phyloP scores from a whole-genome alignment of 2,113 vertebrate genomes.

The Neodon shergylaensis region DNA sequence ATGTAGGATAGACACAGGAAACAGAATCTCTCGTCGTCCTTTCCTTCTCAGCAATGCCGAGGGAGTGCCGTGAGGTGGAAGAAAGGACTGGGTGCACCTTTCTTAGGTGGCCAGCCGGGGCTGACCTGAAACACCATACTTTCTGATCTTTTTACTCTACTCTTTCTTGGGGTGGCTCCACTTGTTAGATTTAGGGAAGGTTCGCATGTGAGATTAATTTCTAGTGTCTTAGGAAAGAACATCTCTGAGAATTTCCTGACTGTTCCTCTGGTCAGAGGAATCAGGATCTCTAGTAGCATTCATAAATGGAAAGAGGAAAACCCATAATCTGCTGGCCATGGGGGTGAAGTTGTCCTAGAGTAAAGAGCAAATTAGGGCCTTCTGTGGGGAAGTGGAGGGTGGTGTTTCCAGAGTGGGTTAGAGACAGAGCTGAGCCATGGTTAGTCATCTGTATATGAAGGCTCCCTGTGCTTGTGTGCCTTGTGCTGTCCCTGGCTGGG shows the following conservation, averaged over 20 bases:
- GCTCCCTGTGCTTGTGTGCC: not conserved
- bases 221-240: not conserved
- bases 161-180: not conserved
- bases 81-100: not conserved
- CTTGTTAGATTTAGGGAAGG: conserved; percentile 19
- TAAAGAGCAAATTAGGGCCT: not conserved
- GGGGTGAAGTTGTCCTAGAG: not conserved
- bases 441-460: not conserved
- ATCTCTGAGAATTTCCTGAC: not conserved
- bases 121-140: not conserved
- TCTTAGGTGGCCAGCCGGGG: not conserved
- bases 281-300: not conserved
- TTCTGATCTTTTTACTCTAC: not conserved
- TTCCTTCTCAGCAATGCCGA: not conserved
- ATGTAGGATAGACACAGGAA: not conserved
- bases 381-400: not conserved
- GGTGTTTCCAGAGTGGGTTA: not conserved
- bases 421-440: not conserved
- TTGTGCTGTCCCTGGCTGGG: not conserved
- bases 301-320: not conserved
- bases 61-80: not conserved
- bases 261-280: not conserved
- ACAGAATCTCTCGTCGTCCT: not conserved
- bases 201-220: not conserved
- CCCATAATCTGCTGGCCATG: not conserved